Conservation (phyloP, 2,888 invertebrate genomes). For the Trissolcus japonicus region DNA sequence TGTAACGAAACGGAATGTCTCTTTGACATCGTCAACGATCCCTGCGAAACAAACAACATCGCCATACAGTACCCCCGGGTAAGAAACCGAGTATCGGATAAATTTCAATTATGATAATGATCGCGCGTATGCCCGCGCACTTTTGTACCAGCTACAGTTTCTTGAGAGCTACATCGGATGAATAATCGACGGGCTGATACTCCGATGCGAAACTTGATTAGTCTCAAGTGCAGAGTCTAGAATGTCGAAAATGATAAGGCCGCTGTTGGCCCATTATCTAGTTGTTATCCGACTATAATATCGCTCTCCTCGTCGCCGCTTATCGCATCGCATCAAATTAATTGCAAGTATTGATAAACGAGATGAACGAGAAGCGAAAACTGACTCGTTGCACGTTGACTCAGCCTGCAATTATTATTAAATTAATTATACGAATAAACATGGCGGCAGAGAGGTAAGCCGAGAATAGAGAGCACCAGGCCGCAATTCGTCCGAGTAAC, state of each 20-base stretch:
- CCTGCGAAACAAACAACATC: slow-evolving; percentile 86
- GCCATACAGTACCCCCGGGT: slow-evolving; percentile 71
- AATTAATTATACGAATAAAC: slow-evolving; percentile 17
- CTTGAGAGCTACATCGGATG: no score
- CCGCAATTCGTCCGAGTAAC: neutral
- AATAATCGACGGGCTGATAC: no score
- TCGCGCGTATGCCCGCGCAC: slow-evolving; percentile 1
- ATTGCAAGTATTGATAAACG: slow-evolving; percentile 29
- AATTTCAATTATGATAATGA: no score
- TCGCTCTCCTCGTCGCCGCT: slow-evolving; percentile 16
- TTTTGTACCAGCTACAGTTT: no score
- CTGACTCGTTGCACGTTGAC: neutral
- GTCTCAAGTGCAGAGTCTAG: slow-evolving; percentile 13
- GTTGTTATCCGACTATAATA: slow-evolving; percentile 36
- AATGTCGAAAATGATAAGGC: slow-evolving; percentile 47
- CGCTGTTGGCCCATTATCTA: slow-evolving; percentile 41
- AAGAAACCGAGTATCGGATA: slow-evolving; percentile 21
- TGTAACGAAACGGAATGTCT: slow-evolving; percentile 80
- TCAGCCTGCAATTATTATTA: neutral
- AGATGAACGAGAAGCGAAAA: slow-evolving; percentile 10
- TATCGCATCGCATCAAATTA: slow-evolving; percentile 33
- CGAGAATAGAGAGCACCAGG: no score
- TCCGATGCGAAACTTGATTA: no score
- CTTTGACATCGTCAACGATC: slow-evolving; percentile 87
- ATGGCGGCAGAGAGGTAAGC: neutral